Percentiles rank a stretch among this genome's conserved stretches.
phyloP scores from a whole-genome alignment of 2,113 vertebrate species.

The Athene cunicularia region DNA sequence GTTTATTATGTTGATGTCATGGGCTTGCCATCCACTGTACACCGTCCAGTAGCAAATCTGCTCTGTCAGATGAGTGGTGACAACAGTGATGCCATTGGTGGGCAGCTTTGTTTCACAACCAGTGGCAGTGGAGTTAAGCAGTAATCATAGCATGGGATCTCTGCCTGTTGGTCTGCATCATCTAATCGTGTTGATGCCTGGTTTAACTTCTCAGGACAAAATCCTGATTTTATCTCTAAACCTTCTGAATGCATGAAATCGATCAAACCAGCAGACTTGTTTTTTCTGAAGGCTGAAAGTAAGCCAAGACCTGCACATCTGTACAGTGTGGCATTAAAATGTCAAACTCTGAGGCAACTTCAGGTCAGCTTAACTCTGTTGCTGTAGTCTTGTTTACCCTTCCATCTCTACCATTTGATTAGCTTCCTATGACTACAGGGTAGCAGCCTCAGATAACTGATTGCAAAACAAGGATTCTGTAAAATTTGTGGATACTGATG shows the following conservation, averaged over 20 bases:
- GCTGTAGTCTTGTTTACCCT: not conserved
- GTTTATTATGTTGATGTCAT: not conserved
- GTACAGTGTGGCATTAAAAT: not conserved
- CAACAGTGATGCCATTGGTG: constrained; percentile 51
- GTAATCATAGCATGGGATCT: not conserved
- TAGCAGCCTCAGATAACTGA: not conserved
- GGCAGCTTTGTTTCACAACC: not conserved
- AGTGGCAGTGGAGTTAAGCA: not conserved
- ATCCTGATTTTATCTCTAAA: not conserved
- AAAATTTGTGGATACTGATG: not conserved
- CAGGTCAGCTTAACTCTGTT: not conserved
- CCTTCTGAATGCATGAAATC: not conserved
- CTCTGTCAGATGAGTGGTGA: not conserved
- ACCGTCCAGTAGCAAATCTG: not conserved
- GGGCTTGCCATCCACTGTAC: not conserved
- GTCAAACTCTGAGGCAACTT: not conserved
- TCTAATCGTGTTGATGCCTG: not conserved
- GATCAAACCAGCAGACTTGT: not conserved
- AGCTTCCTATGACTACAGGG: not conserved
- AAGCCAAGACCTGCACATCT: not conserved
- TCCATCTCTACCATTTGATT: not conserved
- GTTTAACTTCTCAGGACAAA: not conserved
- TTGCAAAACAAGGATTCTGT: not conserved
- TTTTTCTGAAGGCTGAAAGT: not conserved
- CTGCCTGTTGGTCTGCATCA: not conserved